These are phyloP conservation scores for Grapholita molesta DNA, from an alignment of 1,140 invertebrate species.

Conservation along the genomic window DNA sequence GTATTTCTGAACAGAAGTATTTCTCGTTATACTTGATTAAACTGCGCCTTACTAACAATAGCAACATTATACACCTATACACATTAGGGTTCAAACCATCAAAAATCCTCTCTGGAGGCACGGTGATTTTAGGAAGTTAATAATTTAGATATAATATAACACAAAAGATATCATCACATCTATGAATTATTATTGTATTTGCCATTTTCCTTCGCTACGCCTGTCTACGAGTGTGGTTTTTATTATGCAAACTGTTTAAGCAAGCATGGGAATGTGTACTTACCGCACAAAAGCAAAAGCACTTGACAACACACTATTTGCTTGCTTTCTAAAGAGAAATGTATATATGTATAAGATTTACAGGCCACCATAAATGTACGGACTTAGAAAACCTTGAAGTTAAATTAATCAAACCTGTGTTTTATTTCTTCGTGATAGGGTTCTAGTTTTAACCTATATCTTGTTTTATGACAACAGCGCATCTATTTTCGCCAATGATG, in stretches of 20 bases:
- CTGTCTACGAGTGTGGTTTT: not conserved
- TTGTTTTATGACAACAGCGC: conserved; percentile 34
- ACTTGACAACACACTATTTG: not conserved
- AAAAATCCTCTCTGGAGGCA: too few relatives aligned
- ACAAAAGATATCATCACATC: too few relatives aligned
- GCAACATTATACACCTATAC: too few relatives aligned
- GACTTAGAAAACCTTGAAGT: not conserved
- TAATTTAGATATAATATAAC: too few relatives aligned
- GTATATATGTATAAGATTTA: conserved; percentile 8
- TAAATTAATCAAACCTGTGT: not conserved
- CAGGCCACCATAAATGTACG: conserved; percentile 1
- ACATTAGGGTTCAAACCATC: too few relatives aligned
- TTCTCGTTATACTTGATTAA: too few relatives aligned
- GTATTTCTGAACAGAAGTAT: too few relatives aligned
- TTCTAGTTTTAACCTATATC: not conserved
- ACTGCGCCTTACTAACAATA: too few relatives aligned
- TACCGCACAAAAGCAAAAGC: conserved; percentile 6
- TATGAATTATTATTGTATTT: conserved; percentile 8
- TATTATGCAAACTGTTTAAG: conserved; percentile 10
- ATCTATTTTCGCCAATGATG: conserved; percentile 26
- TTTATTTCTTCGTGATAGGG: not conserved
- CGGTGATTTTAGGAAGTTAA: too few relatives aligned
- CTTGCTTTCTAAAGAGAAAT: conserved; percentile 9
- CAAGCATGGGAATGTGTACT: conserved; percentile 2
- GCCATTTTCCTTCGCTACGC: not conserved